Percentiles rank a stretch among this genome's conserved stretches.
phyloP scores from a whole-genome alignment of 2,888 invertebrate genomes.

The Acleris holmiana region DNA sequence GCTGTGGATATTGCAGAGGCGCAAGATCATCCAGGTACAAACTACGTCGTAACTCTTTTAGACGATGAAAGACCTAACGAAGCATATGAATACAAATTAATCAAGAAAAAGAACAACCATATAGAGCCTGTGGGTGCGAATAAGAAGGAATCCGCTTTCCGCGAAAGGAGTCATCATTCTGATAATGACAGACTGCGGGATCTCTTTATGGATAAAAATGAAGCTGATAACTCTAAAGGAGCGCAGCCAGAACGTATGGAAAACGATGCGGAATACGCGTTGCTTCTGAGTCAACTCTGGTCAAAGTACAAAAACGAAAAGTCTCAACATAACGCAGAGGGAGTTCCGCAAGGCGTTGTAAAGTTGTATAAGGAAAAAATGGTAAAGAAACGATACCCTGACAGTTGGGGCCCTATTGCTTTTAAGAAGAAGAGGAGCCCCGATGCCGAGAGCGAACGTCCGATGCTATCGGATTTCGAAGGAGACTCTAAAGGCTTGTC shows the following conservation, averaged over 20 bases:
- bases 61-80: slow-evolving; percentile 76
- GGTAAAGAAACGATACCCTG: slow-evolving; percentile 74
- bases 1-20: slow-evolving; percentile 65
- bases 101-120: slow-evolving; percentile 77
- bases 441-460: slow-evolving; percentile 53
- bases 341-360: slow-evolving; percentile 71
- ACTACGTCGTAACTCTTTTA: slow-evolving; percentile 69
- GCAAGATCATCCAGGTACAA: slow-evolving; percentile 64
- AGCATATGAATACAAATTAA: slow-evolving; percentile 82
- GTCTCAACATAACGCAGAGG: slow-evolving; percentile 63
- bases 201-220: slow-evolving; percentile 68
- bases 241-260: slow-evolving; percentile 58
- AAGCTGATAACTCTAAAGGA: slow-evolving; percentile 61
- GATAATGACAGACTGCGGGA: slow-evolving; percentile 73
- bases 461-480: slow-evolving; percentile 61
- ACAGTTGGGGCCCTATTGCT: slow-evolving; percentile 80
- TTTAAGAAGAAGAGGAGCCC: slow-evolving; percentile 80
- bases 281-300: slow-evolving; percentile 83
- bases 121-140: slow-evolving; percentile 45
- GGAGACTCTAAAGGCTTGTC: slow-evolving; percentile 54
- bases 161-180: slow-evolving; percentile 71
- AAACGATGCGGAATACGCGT: slow-evolving; percentile 80
- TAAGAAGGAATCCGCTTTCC: slow-evolving; percentile 74
- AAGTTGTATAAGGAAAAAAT: slow-evolving; percentile 77
- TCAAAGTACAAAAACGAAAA: slow-evolving; percentile 82